A percentile compares a stretch with the other conserved stretches of the same genome.
These are phyloP conservation scores for Icerya purchasi DNA, from an alignment of 2,888 invertebrate species.

Conservation along the genomic window DNA sequence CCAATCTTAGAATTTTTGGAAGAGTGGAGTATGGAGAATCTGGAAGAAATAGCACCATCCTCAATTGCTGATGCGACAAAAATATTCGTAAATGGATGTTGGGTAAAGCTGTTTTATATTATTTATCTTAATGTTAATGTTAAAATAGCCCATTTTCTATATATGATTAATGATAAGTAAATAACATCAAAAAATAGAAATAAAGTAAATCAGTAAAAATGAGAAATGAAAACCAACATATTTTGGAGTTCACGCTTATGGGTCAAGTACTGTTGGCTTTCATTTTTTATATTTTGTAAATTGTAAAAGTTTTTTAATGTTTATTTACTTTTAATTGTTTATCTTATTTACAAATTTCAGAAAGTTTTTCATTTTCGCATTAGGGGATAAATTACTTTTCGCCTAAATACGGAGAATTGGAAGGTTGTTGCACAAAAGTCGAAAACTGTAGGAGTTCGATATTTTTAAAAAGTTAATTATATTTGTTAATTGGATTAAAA, in stretches of 20 bases:
- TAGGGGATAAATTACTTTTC: no score
- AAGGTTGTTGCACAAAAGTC: no score
- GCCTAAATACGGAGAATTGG: no score
- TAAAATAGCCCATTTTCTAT: no score
- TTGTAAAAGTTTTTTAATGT: not conserved
- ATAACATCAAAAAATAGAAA: not conserved
- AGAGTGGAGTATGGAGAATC: conserved; percentile 99
- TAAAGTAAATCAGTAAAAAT: not conserved
- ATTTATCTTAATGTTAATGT: not conserved
- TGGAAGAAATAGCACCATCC: conserved; percentile 98
- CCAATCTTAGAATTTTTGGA: conserved; percentile 99
- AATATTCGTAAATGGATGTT: conserved; percentile 99
- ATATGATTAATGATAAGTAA: not conserved
- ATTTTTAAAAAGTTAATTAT: no score
- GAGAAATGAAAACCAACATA: not conserved
- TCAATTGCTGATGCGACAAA: conserved; percentile 98
- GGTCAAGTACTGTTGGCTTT: not conserved
- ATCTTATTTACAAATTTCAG: no score
- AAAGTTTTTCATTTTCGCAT: no score
- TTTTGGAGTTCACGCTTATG: no score
- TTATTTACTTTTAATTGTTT: no score
- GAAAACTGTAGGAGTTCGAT: no score
- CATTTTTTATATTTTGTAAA: not conserved
- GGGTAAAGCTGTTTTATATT: no score
- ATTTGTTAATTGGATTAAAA: no score